These are phyloP conservation scores for Pasiphila rectangulata DNA, from an alignment of 2,888 invertebrate genomes.

Conservation along the genomic window DNA sequence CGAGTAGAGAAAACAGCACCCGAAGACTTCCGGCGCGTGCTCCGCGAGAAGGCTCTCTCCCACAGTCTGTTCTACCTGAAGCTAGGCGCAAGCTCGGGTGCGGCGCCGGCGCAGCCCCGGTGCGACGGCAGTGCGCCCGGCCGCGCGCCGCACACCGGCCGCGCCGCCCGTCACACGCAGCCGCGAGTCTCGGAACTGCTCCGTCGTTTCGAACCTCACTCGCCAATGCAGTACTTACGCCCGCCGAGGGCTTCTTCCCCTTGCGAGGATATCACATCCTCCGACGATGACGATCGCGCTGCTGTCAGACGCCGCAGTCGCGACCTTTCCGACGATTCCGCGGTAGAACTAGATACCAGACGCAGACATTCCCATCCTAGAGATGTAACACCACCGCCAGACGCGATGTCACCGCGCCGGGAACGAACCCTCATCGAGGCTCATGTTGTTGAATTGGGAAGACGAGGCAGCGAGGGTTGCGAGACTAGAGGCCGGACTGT, in stretches of 20 bases:
- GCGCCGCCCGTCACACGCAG: slow-evolving; percentile 61
- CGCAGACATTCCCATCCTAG: slow-evolving; percentile 69
- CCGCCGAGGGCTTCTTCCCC: slow-evolving; percentile 68
- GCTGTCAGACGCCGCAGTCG: slow-evolving; percentile 71
- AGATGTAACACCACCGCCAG: slow-evolving; percentile 65
- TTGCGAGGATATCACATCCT: slow-evolving; percentile 68
- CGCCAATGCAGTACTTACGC: slow-evolving; percentile 74
- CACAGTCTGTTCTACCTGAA: slow-evolving; percentile 77
- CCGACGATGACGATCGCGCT: slow-evolving; percentile 74
- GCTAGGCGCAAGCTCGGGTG: slow-evolving; percentile 56
- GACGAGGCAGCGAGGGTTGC: slow-evolving; percentile 73
- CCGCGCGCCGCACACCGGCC: slow-evolving; percentile 66
- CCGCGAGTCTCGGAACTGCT: slow-evolving; percentile 71
- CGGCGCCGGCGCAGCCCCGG: slow-evolving; percentile 42
- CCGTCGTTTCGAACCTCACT: slow-evolving; percentile 64
- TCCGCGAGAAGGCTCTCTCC: slow-evolving; percentile 73
- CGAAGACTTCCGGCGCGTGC: slow-evolving; percentile 73
- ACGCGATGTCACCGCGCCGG: slow-evolving; percentile 64
- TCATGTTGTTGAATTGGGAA: slow-evolving; percentile 80
- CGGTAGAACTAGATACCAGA: slow-evolving; percentile 77
- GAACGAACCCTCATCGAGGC: slow-evolving; percentile 74
- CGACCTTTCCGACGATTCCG: slow-evolving; percentile 78
- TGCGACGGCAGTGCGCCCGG: slow-evolving; percentile 55
- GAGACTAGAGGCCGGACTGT: slow-evolving; percentile 82
- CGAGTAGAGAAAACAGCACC: slow-evolving; percentile 62